Evolutionary conservation across 2,797 vertebrate species (phyloP).

Genomic region (Smutsia gigantea): DNA sequence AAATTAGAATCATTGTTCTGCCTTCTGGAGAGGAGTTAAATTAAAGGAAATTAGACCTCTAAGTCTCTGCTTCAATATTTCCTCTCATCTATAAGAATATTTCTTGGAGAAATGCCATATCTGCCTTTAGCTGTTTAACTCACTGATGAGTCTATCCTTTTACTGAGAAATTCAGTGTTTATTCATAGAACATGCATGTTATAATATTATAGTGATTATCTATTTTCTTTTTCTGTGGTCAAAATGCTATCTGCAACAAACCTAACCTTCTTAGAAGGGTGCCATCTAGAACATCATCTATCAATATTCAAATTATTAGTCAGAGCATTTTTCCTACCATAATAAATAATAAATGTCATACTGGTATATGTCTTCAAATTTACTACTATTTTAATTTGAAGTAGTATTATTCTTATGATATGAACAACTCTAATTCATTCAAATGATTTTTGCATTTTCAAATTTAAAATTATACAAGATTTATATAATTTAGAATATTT

Average conservation of each 20-base stretch:
- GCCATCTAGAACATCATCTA: slow-evolving; percentile 75
- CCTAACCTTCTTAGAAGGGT: slow-evolving; percentile 70
- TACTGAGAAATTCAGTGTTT: slow-evolving; percentile 75
- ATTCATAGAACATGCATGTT: slow-evolving; percentile 75
- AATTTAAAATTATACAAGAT: not conserved
- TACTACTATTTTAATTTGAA: slow-evolving; percentile 73
- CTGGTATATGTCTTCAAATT: slow-evolving; percentile 79
- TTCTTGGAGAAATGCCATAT: slow-evolving; percentile 76
- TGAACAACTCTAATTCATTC: not conserved
- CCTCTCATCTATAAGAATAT: slow-evolving; percentile 64
- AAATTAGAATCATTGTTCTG: slow-evolving; percentile 64
- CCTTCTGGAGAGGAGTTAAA: slow-evolving; percentile 60
- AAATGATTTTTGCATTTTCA: not conserved
- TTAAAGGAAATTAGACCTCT: slow-evolving; percentile 76
- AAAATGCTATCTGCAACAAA: slow-evolving; percentile 79
- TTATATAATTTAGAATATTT: not conserved
- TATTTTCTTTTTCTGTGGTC: slow-evolving; percentile 78
- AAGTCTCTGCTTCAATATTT: slow-evolving; percentile 56
- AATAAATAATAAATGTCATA: slow-evolving; percentile 58
- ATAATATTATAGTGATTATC: slow-evolving; percentile 80
- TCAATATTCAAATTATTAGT: slow-evolving; percentile 81
- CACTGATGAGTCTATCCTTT: slow-evolving; percentile 69
- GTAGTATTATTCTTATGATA: slow-evolving; percentile 45
- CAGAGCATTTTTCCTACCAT: slow-evolving; percentile 79
- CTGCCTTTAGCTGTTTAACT: slow-evolving; percentile 71